Base-by-base conservation (phyloP, 53 echinoderm and acorn worm genomes). In the Arbacia lixula region DNA sequence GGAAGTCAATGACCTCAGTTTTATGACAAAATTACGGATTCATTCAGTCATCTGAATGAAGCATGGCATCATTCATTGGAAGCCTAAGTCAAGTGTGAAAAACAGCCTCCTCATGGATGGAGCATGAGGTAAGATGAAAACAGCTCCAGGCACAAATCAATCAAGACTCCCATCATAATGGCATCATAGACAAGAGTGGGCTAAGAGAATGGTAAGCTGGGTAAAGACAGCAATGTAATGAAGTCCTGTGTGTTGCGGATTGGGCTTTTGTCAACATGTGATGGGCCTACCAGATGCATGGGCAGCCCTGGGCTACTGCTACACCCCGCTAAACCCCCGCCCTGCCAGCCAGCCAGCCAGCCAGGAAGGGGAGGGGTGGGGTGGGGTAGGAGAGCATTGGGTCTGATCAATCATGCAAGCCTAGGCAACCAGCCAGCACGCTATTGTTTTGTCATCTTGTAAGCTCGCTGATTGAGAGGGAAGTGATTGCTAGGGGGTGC, bases 81-180 rank as follows among this genome's bases (percentile, higher is more conserved):
- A n/a, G n/a, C n/a, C n/a, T n/a, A n/a, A n/a, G n/a, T n/a, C n/a
- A n/a, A n/a, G n/a, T n/a, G n/a, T n/a, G n/a, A n/a, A n/a, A n/a
- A n/a, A n/a, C n/a, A n/a, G n/a, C n/a, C n/a, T n/a, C n/a, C n/a
- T n/a, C n/a, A n/a, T n/a, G n/a, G n/a, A n/a, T n/a, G n/a, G n/a
- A n/a, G n/a, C n/a, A n/a, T n/a, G n/a, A n/a, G n/a, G n/a, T n/a
- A n/a, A n/a, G n/a, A n/a, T n/a, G n/a, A 53, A 17, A 33, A 53
- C 12, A 53, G 31, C 74, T 74, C 9, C 33, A 19, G 54, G 53
- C 74, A 74, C 21, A 50, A 74, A 74, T 74, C 54, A 74, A 74
- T 74, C 74, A 74, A 74, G 25, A 69, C 42, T 69, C 69, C 43
- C 69, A 69, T 69, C 69, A 69, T 69, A 69, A 69, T 69, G 69